Evolutionary conservation across 1,140 invertebrate genomes (phyloP).

Genomic region (Drosophila repletoides): DNA sequence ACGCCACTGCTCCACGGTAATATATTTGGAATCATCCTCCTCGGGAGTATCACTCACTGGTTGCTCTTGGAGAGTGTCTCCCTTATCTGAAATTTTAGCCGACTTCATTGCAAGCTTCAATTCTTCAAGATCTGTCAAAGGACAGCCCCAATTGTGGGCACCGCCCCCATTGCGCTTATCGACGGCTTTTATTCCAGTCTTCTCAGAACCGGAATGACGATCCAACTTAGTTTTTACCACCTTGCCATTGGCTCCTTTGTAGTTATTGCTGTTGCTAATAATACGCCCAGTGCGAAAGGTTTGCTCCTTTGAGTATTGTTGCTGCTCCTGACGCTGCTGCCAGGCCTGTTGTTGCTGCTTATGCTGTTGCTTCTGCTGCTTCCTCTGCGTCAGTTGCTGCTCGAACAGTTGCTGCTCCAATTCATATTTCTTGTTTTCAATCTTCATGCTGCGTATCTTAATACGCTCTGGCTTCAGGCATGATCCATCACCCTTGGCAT

Average conservation of each 20-base stretch:
- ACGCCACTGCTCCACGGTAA: constrained; percentile 94
- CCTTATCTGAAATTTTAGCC: not conserved
- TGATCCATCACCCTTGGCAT: not conserved
- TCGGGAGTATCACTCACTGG: not conserved
- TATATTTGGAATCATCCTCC: constrained; percentile 88
- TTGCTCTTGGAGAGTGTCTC: not conserved
- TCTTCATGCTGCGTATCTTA: not conserved
- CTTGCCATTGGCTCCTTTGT: no score
- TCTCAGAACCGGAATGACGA: constrained; percentile 95
- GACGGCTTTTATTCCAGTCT: constrained; percentile 94
- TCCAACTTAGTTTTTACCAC: constrained; percentile 95
- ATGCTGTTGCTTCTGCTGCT: not conserved
- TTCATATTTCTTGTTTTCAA: not conserved
- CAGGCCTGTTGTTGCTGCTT: not conserved
- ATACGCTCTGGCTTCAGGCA: not conserved
- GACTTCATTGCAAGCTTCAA: not conserved
- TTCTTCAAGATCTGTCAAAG: constrained; percentile 92
- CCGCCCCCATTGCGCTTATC: constrained; percentile 96
- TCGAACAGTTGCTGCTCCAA: not conserved
- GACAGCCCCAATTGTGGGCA: constrained; percentile 95
- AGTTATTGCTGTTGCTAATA: constrained; percentile 12
- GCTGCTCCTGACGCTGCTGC: not conserved
- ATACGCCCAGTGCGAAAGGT: not conserved
- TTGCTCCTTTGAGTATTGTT: not conserved
- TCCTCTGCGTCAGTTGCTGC: not conserved